Conservation (phyloP, 2,888 invertebrate species). For the Pimpla rufipes region DNA sequence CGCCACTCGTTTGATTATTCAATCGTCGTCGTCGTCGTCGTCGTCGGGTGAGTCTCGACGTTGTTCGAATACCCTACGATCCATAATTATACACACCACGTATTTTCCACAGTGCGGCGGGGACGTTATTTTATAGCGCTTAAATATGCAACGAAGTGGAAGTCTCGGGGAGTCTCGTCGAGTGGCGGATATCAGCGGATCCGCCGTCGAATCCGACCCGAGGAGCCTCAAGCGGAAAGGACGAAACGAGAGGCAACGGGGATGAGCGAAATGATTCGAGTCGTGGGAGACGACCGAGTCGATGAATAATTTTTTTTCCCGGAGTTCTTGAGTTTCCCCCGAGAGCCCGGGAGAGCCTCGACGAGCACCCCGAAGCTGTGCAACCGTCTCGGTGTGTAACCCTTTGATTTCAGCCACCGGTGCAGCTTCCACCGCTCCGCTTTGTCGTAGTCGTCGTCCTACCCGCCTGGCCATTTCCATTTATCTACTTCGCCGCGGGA, state of each 20-base stretch:
- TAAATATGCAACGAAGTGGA: slow-evolving; percentile 10
- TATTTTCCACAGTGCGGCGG: neutral
- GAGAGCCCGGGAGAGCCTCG: neutral
- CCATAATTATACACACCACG: slow-evolving; percentile 3
- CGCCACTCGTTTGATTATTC: slow-evolving; percentile 28
- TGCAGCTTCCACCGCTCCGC: slow-evolving; percentile 20
- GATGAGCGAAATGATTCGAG: neutral
- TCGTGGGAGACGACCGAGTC: slow-evolving; percentile 12
- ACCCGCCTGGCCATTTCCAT: slow-evolving; percentile 63
- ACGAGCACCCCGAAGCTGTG: neutral
- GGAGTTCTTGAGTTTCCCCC: slow-evolving; percentile 37
- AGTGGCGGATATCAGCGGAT: neutral
- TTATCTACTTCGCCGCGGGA: slow-evolving; percentile 65
- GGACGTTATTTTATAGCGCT: neutral
- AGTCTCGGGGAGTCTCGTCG: neutral
- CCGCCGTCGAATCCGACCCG: neutral
- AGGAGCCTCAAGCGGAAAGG: neutral
- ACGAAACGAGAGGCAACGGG: slow-evolving; percentile 11
- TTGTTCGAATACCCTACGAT: neutral
- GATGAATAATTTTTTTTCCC: slow-evolving; percentile 57
- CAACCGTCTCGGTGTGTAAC: slow-evolving; percentile 21
- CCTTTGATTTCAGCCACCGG: slow-evolving; percentile 55
- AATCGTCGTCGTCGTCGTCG: slow-evolving; percentile 1
- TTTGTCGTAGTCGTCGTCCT: slow-evolving; percentile 33
- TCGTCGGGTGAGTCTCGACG: neutral